phyloP scores from a whole-genome alignment of 2,113 vertebrate species.

The Tachuris rubrigastra region DNA sequence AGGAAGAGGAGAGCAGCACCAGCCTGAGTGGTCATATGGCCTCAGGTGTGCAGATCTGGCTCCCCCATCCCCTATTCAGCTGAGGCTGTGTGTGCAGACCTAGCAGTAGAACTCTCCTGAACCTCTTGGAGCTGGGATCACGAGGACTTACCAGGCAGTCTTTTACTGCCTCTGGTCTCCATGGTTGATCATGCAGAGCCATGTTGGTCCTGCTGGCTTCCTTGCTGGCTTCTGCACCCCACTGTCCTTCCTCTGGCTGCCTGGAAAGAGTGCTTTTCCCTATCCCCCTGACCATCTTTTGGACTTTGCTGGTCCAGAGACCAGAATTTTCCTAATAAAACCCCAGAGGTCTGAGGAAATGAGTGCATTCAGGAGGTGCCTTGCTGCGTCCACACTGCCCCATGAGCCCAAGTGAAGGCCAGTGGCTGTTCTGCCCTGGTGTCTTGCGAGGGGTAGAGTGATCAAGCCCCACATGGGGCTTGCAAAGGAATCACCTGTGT shows the following conservation, averaged over 20 bases:
- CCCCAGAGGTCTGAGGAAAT: neutral
- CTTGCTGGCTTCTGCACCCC: neutral
- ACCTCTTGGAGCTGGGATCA: neutral
- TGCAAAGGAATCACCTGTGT: fast-evolving
- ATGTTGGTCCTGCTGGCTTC: neutral
- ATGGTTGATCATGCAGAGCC: neutral
- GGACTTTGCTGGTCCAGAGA: neutral
- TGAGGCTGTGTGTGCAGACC: neutral
- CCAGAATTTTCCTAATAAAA: neutral
- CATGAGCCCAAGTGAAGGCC: neutral
- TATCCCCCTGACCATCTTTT: neutral
- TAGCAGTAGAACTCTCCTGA: neutral
- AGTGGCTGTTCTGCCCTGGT: neutral
- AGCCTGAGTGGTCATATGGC: neutral
- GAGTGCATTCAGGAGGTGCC: neutral
- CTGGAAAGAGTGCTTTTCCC: neutral
- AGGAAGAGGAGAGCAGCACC: neutral
- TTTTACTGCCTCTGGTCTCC: neutral
- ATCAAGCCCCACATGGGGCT: neutral
- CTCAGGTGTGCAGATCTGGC: neutral
- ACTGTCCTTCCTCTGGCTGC: neutral
- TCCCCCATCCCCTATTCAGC: fast-evolving
- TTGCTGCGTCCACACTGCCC: neutral
- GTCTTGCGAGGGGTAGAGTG: neutral
- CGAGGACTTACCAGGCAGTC: fast-evolving